Evolutionary conservation across 2,888 invertebrate genomes (phyloP), one percentile per base, ranked within the genome.

Genomic region (Biston betularia): DNA sequence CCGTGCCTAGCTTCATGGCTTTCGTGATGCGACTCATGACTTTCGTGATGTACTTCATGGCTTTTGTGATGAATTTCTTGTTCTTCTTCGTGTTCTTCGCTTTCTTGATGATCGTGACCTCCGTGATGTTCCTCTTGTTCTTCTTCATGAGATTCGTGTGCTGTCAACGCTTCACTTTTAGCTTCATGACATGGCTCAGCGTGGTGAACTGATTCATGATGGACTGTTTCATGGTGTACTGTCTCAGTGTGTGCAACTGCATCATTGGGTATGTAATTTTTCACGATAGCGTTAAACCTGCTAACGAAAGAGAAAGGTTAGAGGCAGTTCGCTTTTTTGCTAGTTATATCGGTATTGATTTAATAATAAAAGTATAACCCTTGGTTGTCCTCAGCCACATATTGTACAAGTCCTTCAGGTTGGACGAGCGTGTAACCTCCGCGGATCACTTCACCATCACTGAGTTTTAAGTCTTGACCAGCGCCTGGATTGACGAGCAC

Each of bases 401-500:
- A 95, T 74, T 93, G 87, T 9, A 92, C 80, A 65, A 90, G 90
- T 65, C 94, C 95, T 74, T 95, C 94, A 7, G 95, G 94, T 80
- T 95, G 95, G 40, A 94, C 81, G 59, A 95, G 87, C 2, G 94
- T 90, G 81, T 95, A 94, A 68, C 92, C 89, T 46, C 94, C 95
- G 59, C 91, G 92, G 14, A 94, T 94, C 38, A 90, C 88, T 65
- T 90, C 89, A 7, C 94, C 94, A 75, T 94, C 94, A 68, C 95
- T 93, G 14, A 87, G 81, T 76, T 89, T 90, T 80, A 94, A 94
- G 15, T 89, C 75, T 94, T 94, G 68, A 38, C 95, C 95, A 24
- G 95, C 95, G 66, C 88, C 84, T 61, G 92, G 91, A 72, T 95
- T 95, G 71, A 93, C 90, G 1, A 95, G 94, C 42, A 93, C 88